phyloP scores from a whole-genome alignment of 2,888 invertebrate genomes.

The Lathronympha strigana region DNA sequence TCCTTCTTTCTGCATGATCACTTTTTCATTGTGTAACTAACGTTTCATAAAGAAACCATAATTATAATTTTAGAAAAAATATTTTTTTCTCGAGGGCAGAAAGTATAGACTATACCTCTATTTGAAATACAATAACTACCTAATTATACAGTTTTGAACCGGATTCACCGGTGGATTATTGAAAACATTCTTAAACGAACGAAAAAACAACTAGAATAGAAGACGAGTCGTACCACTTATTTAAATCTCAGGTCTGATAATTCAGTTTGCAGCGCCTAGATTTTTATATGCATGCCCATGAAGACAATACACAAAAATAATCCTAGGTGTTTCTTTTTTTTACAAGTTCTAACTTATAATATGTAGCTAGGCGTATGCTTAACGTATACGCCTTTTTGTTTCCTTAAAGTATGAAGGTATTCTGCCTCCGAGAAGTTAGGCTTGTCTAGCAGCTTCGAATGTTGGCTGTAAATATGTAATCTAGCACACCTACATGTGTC shows the following conservation, averaged over 20 bases:
- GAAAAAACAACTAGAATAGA: too few species aligned
- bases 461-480: slow-evolving; percentile 76
- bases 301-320: background rate
- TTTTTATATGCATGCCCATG: too few species aligned
- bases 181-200: too few species aligned
- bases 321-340: background rate
- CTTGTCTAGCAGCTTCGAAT: slow-evolving; percentile 75
- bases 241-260: too few species aligned
- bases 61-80: slow-evolving; percentile 1
- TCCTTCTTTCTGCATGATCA: slow-evolving; percentile 58
- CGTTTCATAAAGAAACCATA: slow-evolving; percentile 12
- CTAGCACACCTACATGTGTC: slow-evolving; percentile 65
- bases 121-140: background rate
- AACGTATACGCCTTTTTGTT: too few species aligned
- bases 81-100: slow-evolving; percentile 22
- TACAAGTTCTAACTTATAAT: background rate
- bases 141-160: too few species aligned
- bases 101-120: background rate
- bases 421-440: slow-evolving; percentile 44
- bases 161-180: too few species aligned
- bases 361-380: too few species aligned
- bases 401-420: slow-evolving; percentile 1
- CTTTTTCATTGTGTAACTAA: slow-evolving; percentile 43
- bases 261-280: too few species aligned
- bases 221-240: too few species aligned